phyloP scores from a whole-genome alignment of 2,888 invertebrate genomes.

The Pandemis corylana region DNA sequence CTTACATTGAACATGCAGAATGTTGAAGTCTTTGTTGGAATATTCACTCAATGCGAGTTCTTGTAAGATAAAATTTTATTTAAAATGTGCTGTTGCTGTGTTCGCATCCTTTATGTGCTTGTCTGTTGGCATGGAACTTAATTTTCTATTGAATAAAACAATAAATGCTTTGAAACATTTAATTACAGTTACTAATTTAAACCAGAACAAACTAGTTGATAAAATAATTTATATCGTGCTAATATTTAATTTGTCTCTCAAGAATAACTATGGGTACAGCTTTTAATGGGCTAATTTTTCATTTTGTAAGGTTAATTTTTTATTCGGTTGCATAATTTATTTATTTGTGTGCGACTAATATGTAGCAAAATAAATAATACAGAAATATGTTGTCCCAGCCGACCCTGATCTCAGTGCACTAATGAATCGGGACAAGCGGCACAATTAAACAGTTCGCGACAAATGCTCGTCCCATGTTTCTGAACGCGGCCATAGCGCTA shows the following conservation, averaged over 20 bases:
- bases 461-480: conserved; percentile 68
- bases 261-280: too few relatives aligned
- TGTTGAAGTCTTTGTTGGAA: conserved; percentile 27
- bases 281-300: too few relatives aligned
- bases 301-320: too few relatives aligned
- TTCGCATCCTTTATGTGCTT: not conserved
- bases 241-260: too few relatives aligned
- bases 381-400: conserved; percentile 47
- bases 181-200: too few relatives aligned
- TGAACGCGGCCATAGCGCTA: conserved; percentile 63
- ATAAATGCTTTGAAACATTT: too few relatives aligned
- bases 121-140: not conserved
- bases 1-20: conserved; percentile 20
- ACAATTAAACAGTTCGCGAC: conserved; percentile 82
- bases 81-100: not conserved
- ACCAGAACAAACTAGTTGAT: too few relatives aligned
- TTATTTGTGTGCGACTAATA: not conserved
- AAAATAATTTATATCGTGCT: too few relatives aligned
- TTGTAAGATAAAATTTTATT: conserved; percentile 6
- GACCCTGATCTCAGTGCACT: conserved; percentile 75
- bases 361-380: not conserved
- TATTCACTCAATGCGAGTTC: conserved; percentile 3
- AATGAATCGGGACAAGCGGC: conserved; percentile 81
- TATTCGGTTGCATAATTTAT: too few relatives aligned
- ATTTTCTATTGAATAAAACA: too few relatives aligned